These are phyloP conservation scores for Petromus typicus DNA, from an alignment of 2,113 vertebrate species.

Conservation along the genomic window DNA sequence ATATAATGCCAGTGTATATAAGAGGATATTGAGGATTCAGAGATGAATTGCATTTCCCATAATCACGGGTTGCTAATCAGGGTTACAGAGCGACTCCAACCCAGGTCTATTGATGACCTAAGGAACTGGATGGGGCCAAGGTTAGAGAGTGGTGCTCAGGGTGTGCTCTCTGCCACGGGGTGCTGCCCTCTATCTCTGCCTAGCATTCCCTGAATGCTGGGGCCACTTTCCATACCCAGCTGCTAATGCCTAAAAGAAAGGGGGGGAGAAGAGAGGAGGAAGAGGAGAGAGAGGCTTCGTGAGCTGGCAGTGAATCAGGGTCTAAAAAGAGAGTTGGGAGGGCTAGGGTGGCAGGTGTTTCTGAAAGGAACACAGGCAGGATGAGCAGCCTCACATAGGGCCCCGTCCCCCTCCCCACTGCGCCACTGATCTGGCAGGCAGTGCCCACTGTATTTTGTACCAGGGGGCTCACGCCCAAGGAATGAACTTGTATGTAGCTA, in stretches of 20 bases:
- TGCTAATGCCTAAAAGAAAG: constrained; percentile 68
- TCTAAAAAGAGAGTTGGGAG: constrained; percentile 82
- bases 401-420: constrained; percentile 5
- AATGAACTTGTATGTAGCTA: constrained; percentile 53
- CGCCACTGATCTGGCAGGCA: constrained; percentile 73
- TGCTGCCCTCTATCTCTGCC: not conserved
- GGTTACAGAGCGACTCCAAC: not conserved
- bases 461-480: constrained; percentile 66
- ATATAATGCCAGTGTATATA: constrained; percentile 56
- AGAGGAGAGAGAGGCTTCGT: constrained; percentile 75
- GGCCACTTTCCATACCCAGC: constrained; percentile 74
- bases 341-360: constrained; percentile 82
- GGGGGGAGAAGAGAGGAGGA: constrained; percentile 43
- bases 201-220: constrained; percentile 44
- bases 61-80: not conserved
- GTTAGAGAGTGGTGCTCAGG: not conserved
- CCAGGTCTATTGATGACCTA: not conserved
- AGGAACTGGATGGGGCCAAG: not conserved
- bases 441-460: constrained; percentile 70
- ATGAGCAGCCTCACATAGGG: constrained; percentile 70
- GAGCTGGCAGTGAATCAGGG: constrained; percentile 83
- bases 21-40: constrained; percentile 57
- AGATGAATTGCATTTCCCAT: not conserved
- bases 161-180: not conserved
- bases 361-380: constrained; percentile 75